phyloP scores from a whole-genome alignment of 53 echinoderm and acorn worm genomes.

The Stichopus horrens region DNA sequence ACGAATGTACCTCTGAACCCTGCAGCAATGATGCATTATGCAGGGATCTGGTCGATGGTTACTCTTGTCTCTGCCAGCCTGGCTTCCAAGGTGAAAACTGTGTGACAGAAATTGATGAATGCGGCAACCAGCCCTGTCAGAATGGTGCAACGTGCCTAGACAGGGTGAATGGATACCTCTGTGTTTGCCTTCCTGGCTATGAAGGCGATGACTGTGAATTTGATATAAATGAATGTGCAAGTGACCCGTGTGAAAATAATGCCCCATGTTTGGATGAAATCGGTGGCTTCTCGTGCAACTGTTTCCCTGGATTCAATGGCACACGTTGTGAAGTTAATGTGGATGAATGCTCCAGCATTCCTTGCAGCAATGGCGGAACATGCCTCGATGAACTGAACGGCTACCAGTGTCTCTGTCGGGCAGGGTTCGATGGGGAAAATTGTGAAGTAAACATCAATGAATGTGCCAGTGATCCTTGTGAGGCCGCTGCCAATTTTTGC shows the following conservation, averaged over 20 bases:
- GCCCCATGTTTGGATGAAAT: conserved; percentile 53
- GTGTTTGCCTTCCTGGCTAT: conserved; percentile 61
- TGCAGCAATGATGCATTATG: conserved; percentile 65
- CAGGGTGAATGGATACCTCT: conserved; percentile 55
- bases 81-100: conserved; percentile 65
- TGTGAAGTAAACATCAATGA: conserved; percentile 64
- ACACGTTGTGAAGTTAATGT: conserved; percentile 56
- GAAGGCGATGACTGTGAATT: conserved; percentile 53
- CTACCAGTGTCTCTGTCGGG: conserved; percentile 52
- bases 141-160: conserved; percentile 61
- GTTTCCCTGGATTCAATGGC: conserved; percentile 57
- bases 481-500: conserved; percentile 46
- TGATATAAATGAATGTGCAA: conserved; percentile 61
- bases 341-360: conserved; percentile 58
- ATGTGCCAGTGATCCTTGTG: conserved; percentile 62
- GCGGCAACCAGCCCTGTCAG: conserved; percentile 52
- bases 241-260: conserved; percentile 53
- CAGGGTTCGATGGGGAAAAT: conserved; percentile 46
- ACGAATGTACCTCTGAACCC: conserved; percentile 57
- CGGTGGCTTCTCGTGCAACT: conserved; percentile 51
- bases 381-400: conserved; percentile 56
- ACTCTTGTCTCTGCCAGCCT: conserved; percentile 56
- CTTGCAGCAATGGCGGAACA: conserved; percentile 59
- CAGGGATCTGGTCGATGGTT: conserved; percentile 64
- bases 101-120: conserved; percentile 50